phyloP scores from a whole-genome alignment of 2,888 invertebrate genomes.

The Cantharis rufa region DNA sequence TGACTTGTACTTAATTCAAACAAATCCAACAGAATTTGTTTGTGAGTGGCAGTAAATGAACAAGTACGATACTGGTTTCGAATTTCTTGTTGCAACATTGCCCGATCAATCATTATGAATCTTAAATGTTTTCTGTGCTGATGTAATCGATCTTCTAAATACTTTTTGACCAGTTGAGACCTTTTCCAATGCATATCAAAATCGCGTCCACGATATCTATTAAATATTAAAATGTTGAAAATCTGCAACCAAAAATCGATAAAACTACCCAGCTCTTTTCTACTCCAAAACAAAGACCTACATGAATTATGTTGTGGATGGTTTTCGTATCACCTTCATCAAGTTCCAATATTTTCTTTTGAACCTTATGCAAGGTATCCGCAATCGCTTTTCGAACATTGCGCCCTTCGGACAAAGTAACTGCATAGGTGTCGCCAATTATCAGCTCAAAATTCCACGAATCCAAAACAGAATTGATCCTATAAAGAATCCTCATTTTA shows the following conservation, averaged over 20 bases:
- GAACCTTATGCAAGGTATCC: conserved; percentile 64
- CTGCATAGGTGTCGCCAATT: conserved; percentile 52
- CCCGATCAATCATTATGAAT: conserved; percentile 68
- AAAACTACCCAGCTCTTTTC: not conserved
- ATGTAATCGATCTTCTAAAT: conserved; percentile 66
- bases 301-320: conserved; percentile 56
- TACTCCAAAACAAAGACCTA: conserved; percentile 37
- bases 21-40: conserved; percentile 64
- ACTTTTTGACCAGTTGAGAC: conserved; percentile 65
- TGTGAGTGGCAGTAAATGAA: conserved; percentile 65
- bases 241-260: conserved; percentile 58
- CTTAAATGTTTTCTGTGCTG: conserved; percentile 65
- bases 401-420: conserved; percentile 65
- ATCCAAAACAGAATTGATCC: conserved; percentile 63
- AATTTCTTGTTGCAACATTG: conserved; percentile 68
- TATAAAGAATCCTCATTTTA: conserved; percentile 46
- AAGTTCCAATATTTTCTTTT: conserved; percentile 66
- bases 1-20: conserved; percentile 66
- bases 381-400: conserved; percentile 71
- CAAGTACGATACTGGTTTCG: conserved; percentile 55
- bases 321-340: conserved; percentile 82
- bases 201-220: conserved; percentile 60
- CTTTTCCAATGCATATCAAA: conserved; percentile 70
- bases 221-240: conserved; percentile 67
- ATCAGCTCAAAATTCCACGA: conserved; percentile 59